Evolutionary conservation across 2,113 vertebrate species (phyloP), one percentile per base, ranked within the genome.

Genomic region (Corydoras maculifer): DNA sequence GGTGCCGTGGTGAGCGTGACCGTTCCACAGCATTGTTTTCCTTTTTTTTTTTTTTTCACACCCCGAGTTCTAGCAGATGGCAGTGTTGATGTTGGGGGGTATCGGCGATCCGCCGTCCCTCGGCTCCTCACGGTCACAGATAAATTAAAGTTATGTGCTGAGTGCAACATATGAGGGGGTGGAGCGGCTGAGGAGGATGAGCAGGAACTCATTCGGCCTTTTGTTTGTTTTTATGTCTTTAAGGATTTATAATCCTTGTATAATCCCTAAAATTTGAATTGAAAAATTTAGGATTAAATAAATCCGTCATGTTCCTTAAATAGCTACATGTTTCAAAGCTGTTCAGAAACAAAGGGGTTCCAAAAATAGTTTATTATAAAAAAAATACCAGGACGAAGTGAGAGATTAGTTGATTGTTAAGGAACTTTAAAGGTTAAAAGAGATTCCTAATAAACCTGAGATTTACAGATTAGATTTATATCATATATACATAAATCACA

Each of bases 101-200:
- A 72, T 76, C 68, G 67, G 57, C 58, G 58, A 61, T 76, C 50
- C 31, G 75, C 62, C 61, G 63, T 72, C 49, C 60, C 77, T 79
- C 76, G 75, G 67, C 78, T 73, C 75, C 67, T 86, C 82, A 85
- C 81, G 84, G 83, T 75, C 76, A 18, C 70, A 68, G 75, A 87
- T 87, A 86, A 77, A 88, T 86, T 79, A 80, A 67, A 66, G 73
- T 78, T 70, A 80, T 79, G 82, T 70, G 58, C 61, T 68, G 73
- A 63, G 62, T 59, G 72, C 77, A 73, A 62, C 70, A 65, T 72
- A 65, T 70, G 75, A 60, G 59, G 30, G 62, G 64, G 65, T 68
- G 7, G 9, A 48, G 54, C 60, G 62, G 58, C 32, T 60, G 62
- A 77, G 70, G 71, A 78, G 25, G 75, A 79, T 65, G 65, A 69